phyloP scores from a whole-genome alignment of 1,140 invertebrate genomes.

The Chionoecetes opilio region DNA sequence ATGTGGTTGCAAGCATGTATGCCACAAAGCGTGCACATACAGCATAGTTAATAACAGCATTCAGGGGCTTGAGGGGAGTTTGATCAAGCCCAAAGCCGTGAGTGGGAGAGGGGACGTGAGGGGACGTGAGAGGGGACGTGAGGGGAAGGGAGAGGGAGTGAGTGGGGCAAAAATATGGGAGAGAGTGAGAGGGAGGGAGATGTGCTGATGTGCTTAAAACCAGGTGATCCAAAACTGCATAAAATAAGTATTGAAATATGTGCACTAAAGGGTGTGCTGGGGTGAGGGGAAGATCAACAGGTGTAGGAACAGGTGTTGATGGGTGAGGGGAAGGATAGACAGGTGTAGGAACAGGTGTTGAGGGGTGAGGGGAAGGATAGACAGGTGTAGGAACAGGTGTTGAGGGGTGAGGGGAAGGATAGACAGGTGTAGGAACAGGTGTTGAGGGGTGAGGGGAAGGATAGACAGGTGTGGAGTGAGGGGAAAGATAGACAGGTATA shows the following conservation, averaged over 20 bases:
- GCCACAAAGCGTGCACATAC: slow-evolving; percentile 1
- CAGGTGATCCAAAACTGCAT: neutral
- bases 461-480: neutral
- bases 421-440: neutral
- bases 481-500: too few relatives aligned
- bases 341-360: too few relatives aligned
- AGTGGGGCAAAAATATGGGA: neutral
- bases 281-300: neutral
- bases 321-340: too few relatives aligned
- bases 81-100: neutral
- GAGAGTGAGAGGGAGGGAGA: neutral
- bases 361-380: too few relatives aligned
- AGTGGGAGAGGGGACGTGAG: neutral
- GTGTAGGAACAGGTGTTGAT: too few relatives aligned
- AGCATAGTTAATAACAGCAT: neutral
- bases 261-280: neutral
- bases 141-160: neutral
- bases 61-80: neutral
- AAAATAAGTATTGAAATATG: neutral
- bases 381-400: neutral
- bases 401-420: neutral
- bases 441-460: neutral
- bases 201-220: too few relatives aligned
- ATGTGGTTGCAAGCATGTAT: neutral
- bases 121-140: neutral